Percentiles rank a stretch among this genome's conserved stretches.
phyloP scores from a whole-genome alignment of 2,888 invertebrate genomes.

The Eustalomyia histrio region DNA sequence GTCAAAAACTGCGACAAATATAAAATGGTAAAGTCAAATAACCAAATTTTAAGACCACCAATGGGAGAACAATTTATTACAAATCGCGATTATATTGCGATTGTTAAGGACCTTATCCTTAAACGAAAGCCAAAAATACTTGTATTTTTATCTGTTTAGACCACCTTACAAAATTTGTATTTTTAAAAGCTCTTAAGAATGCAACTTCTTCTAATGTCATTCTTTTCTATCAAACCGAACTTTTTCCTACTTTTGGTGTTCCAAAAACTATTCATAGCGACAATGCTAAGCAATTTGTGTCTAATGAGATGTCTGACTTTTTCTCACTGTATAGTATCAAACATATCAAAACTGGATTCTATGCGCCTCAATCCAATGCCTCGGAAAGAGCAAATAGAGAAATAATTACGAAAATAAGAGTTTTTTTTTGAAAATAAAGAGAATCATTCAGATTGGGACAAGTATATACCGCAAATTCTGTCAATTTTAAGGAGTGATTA shows the following conservation, averaged over 20 bases:
- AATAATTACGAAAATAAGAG: conserved; percentile 18
- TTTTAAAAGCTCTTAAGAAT: conserved; percentile 2
- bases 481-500: conserved; percentile 17
- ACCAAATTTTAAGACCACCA: no score
- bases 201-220: conserved; percentile 32
- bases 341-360: no score
- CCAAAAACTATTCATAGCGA: conserved; percentile 49
- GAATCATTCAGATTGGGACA: conserved; percentile 20
- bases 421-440: neutral
- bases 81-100: conserved; percentile 26
- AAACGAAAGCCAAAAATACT: neutral
- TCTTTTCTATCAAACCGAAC: conserved; percentile 20
- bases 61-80: conserved; percentile 12
- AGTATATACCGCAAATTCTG: conserved; percentile 15
- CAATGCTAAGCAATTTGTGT: conserved; percentile 56
- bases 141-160: conserved; percentile 18
- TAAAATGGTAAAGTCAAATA: conserved; percentile 9
- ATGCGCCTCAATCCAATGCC: conserved; percentile 60
- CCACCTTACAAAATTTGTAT: conserved; percentile 18
- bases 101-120: conserved; percentile 18
- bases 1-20: conserved; percentile 20
- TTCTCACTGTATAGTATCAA: no score
- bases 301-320: no score
- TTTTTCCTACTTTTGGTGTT: conserved; percentile 49
- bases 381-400: conserved; percentile 54